Evolutionary conservation across 2,888 invertebrate genomes (phyloP).

Genomic region (Drosophila fulvimacula): DNA sequence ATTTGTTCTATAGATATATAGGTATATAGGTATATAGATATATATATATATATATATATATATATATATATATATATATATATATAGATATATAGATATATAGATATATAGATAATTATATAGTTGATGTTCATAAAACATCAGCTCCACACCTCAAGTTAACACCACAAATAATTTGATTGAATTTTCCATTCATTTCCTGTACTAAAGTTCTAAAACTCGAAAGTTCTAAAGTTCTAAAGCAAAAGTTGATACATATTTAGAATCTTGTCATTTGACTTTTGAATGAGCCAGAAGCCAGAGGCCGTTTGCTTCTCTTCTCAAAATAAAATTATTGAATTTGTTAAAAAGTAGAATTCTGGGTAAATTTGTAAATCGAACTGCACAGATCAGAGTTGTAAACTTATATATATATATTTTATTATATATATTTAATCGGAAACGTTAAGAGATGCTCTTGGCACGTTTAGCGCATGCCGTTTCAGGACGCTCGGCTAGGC

Average conservation of each 20-base stretch:
- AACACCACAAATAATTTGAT: too few species aligned
- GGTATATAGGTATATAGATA: too few species aligned
- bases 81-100: too few species aligned
- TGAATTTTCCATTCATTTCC: background rate
- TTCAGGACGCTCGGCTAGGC: slow-evolving; percentile 33
- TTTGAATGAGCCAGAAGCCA: background rate
- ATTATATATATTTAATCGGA: background rate
- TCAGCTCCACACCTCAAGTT: too few species aligned
- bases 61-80: too few species aligned
- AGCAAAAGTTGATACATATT: background rate
- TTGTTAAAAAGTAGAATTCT: background rate
- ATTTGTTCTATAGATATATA: too few species aligned
- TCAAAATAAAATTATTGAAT: slow-evolving; percentile 1
- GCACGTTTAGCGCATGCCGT: slow-evolving; percentile 50
- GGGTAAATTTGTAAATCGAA: slow-evolving; percentile 1
- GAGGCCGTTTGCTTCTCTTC: slow-evolving; percentile 2
- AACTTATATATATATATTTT: background rate
- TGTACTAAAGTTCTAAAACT: background rate
- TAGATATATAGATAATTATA: too few species aligned
- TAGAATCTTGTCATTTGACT: background rate
- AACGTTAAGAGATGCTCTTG: slow-evolving; percentile 50
- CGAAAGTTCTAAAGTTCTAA: too few species aligned
- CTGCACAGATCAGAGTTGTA: background rate
- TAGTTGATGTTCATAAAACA: too few species aligned
- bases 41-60: too few species aligned